These are phyloP conservation scores for Sebastes minor DNA, from an alignment of 2,797 vertebrate species.

Conservation along the genomic window DNA sequence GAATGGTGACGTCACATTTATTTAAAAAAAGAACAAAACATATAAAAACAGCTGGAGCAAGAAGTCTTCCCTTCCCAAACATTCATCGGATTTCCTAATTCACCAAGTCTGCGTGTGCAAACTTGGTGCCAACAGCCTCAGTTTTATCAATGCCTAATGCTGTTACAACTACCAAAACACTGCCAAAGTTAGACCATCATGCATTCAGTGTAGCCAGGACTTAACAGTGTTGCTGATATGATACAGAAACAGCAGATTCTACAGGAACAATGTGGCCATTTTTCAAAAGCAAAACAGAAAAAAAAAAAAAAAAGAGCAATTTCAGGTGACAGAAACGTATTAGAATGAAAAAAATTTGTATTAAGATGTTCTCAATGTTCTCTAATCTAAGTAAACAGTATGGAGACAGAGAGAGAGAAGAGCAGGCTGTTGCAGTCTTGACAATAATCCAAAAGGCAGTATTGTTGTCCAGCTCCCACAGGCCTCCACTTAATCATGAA, in stretches of 20 bases:
- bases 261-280: slow-evolving; percentile 9
- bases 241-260: slow-evolving; percentile 41
- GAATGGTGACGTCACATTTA: slow-evolving; percentile 59
- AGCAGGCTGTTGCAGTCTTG: slow-evolving; percentile 17
- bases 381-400: slow-evolving; percentile 18
- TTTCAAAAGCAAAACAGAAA: slow-evolving; percentile 30
- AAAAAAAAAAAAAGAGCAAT: neutral
- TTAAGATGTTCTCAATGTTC: neutral
- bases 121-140: slow-evolving; percentile 9
- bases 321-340: slow-evolving; percentile 23
- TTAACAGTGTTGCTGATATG: slow-evolving; percentile 35
- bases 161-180: slow-evolving; percentile 25
- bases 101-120: slow-evolving; percentile 21
- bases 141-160: slow-evolving; percentile 10
- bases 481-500: slow-evolving; percentile 17
- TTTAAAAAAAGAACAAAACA: slow-evolving; percentile 50
- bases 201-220: slow-evolving; percentile 49
- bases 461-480: slow-evolving; percentile 25
- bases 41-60: slow-evolving; percentile 49
- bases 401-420: neutral
- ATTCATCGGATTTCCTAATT: neutral
- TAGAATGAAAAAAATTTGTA: slow-evolving; percentile 1
- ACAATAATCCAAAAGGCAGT: slow-evolving; percentile 35
- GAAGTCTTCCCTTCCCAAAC: slow-evolving; percentile 5
- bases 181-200: slow-evolving; percentile 34